Conservation (phyloP, 2,113 vertebrate genomes). For the Geococcyx californianus region DNA sequence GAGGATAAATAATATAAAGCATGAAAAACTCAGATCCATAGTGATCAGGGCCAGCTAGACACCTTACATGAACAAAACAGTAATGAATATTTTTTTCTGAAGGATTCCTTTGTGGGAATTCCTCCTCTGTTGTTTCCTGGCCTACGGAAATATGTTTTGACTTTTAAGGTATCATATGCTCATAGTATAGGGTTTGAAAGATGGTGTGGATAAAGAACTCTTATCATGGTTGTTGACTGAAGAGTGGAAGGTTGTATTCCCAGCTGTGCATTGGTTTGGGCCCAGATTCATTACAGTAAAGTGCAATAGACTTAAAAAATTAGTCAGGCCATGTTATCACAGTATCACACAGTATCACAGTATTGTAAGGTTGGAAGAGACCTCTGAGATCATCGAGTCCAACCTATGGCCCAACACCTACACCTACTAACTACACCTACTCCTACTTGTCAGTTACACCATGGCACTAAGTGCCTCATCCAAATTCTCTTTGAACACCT, state of each 20-base stretch:
- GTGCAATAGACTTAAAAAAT: neutral
- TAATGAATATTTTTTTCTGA: neutral
- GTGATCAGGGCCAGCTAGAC: neutral
- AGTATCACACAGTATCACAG: too few relatives aligned
- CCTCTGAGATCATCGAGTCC: too few relatives aligned
- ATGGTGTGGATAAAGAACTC: neutral
- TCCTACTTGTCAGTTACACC: too few relatives aligned
- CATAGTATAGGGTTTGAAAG: neutral
- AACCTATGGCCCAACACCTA: too few relatives aligned
- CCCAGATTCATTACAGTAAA: neutral
- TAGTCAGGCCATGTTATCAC: neutral
- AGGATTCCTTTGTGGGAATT: neutral
- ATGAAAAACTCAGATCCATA: neutral
- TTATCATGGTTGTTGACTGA: neutral
- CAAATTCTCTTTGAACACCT: too few relatives aligned
- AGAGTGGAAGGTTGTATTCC: neutral
- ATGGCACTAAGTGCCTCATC: too few relatives aligned
- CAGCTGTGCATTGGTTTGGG: neutral
- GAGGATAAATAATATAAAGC: neutral
- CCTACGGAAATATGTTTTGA: neutral
- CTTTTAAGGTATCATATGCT: neutral
- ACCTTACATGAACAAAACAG: neutral
- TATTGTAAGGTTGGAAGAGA: too few relatives aligned
- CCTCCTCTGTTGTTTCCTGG: neutral
- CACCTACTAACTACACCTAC: too few relatives aligned